Evolutionary conservation across 2,888 invertebrate species (phyloP), one percentile per base, ranked within the genome.

Genomic region (Cantharis rustica): DNA sequence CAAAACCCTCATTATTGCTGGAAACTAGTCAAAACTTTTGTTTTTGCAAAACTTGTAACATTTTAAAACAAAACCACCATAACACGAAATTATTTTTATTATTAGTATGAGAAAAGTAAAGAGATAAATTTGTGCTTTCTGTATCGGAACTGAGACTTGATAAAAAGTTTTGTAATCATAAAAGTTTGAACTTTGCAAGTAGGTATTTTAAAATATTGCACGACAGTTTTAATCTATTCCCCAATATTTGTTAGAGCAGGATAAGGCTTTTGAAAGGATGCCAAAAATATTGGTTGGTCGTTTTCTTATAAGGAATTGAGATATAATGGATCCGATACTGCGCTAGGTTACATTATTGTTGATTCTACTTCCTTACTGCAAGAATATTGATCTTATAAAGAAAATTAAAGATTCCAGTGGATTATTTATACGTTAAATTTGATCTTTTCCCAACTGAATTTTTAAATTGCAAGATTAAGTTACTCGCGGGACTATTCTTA

Each of bases 201-300:
- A 20, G 47, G 47, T 23, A 66, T 66, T 66, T 66, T 66, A 66
- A 17, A 66, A 23, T 66, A 66, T 66, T 17, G 64, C 20, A 66
- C 17, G 20, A 17, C 23, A 66, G 64, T 66, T 20, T 17, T 66
- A 66, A 23, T 20, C 47, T 47, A 47, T 47, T 47, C 47, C 7
- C n/a, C n/a, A 47, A 47, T 47, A 47, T 47, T 66, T 66, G 17
- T 66, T 16, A 20, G 64, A 23, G 64, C 23, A 20, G 23, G 64
- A 66, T 66, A 66, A n/a, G 64, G 23, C 23, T n/a, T 66, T 66
- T 66, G 64, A 66, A 66, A 66, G n/a, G 64, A 20, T 66, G 64
- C 64, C 64, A 66, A 66, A 63, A 66, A 66, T 23, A 66, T 66
- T 66, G 17, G 20, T 23, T 5, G 17, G 20, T 66, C 17, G 64